Base-by-base conservation (phyloP, 2,888 invertebrate species). In the Trissoscelio sp. region DNA sequence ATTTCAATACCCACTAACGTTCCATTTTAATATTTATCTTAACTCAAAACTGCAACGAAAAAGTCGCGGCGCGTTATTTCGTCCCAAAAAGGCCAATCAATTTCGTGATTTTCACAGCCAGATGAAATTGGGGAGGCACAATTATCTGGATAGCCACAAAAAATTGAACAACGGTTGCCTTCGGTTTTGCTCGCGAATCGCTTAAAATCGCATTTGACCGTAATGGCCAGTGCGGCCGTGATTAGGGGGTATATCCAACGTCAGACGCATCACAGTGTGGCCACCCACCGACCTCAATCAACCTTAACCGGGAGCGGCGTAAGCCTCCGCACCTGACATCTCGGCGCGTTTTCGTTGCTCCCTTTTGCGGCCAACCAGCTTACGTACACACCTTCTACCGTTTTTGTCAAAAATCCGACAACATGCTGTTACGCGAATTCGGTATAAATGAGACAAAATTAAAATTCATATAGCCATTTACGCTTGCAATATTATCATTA, bases 221-320 rank as follows among this genome's bases (percentile, higher is more conserved):
- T 88, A 87, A 89, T 88, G 88, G 87, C 86, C 86, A 87, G 88
- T 87, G 88, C 62, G 84, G 73, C 84, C 84, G 86, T 89, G 89
- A 89, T 89, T 89, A 88, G 88, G 87, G 88, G 86, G 88, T 88
- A 88, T 88, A 88, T 87, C 86, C 85, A 84, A 86, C 82, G 72
- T 83, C 81, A 85, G 84, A 83, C 58, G 85, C 85, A 86, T 86
- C 85, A 60, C 34, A 81, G 77, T 84, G 85, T 85, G 88, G 86
- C 89, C 89, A 89, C 89, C 88, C 89, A 89, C 89, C 87, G 87
- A 87, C 89, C 87, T 89, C 88, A 88, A 89, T 89, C 89, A 89
- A 88, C 87, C 85, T 73, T 69, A 73, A 67, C 67, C 73, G 34
- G 73, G 60, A 73, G 72, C 79, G 79, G 72, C 67, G 79, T 80